These are phyloP conservation scores for Patella ulyssiponensis DNA, from an alignment of 2,888 invertebrate genomes.

Conservation along the genomic window DNA sequence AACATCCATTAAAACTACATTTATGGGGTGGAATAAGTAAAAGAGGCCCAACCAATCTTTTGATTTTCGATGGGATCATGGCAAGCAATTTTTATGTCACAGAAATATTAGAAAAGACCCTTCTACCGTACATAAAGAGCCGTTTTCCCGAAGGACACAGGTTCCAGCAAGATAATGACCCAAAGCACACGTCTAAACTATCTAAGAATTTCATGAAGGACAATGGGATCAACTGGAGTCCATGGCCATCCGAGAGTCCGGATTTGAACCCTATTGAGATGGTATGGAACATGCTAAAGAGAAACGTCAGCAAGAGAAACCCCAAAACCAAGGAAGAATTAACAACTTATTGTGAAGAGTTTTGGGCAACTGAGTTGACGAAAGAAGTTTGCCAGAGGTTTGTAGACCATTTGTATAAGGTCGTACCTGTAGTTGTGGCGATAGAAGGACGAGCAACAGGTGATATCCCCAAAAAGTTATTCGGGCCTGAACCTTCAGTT, in stretches of 20 bases:
- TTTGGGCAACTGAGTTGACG: slow-evolving; percentile 3
- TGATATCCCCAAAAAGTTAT: neutral
- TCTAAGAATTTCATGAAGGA: neutral
- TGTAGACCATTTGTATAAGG: slow-evolving; percentile 11
- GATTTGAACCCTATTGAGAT: slow-evolving; percentile 21
- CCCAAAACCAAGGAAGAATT: slow-evolving; percentile 1
- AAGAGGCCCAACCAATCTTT: too few species aligned
- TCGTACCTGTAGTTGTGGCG: neutral
- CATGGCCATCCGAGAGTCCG: neutral
- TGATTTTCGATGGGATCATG: too few species aligned
- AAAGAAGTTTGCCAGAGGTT: slow-evolving; percentile 9
- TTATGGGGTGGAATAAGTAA: too few species aligned
- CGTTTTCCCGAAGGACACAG: too few species aligned
- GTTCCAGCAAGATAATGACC: too few species aligned
- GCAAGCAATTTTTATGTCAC: too few species aligned
- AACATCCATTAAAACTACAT: too few species aligned
- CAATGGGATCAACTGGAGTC: neutral
- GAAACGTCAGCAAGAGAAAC: neutral
- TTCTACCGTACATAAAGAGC: too few species aligned
- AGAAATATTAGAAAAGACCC: too few species aligned
- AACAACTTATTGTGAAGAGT: neutral
- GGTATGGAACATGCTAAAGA: slow-evolving; percentile 15
- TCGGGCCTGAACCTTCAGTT: too few species aligned
- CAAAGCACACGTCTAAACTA: too few species aligned
- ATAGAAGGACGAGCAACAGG: neutral